Percentiles rank a stretch among this genome's conserved stretches.
phyloP scores from a whole-genome alignment of 2,113 vertebrate species.

The Xenopus laevis region DNA sequence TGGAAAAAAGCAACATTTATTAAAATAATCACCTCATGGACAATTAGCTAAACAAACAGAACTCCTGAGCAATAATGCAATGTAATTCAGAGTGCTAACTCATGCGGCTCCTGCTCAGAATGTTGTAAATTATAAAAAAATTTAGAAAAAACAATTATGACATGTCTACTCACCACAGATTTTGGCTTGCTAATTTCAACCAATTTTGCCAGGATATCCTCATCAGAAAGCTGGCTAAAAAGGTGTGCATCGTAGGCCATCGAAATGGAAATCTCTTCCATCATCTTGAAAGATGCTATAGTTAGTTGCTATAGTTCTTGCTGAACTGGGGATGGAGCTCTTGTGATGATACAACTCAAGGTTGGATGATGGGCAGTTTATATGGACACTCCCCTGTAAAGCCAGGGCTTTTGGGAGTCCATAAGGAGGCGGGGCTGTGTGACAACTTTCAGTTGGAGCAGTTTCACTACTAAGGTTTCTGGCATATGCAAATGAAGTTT shows the following conservation, averaged over 20 bases:
- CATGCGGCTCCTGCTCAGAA: no score
- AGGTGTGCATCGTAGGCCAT: conserved; percentile 94
- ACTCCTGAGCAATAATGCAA: no score
- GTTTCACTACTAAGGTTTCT: conserved; percentile 20
- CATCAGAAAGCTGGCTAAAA: conserved; percentile 84
- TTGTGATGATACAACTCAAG: neutral
- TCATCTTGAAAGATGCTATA: conserved; percentile 72
- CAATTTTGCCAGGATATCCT: conserved; percentile 83
- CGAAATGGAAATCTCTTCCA: conserved; percentile 93
- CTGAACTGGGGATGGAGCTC: neutral
- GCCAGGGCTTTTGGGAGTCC: neutral
- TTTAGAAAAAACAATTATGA: no score
- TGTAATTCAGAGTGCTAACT: no score
- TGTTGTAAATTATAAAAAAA: no score
- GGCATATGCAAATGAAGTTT: conserved; percentile 8
- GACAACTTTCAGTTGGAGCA: neutral
- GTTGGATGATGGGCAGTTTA: neutral
- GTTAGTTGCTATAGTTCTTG: conserved; percentile 2
- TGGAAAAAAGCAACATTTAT: no score
- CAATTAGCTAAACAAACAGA: no score
- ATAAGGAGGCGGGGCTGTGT: conserved; percentile 7
- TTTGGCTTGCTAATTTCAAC: conserved; percentile 87
- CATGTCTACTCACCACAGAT: conserved; percentile 78
- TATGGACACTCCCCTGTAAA: neutral
- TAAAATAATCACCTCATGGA: no score